Percentiles rank a stretch among this genome's conserved stretches.
Evolutionary conservation across 2,113 vertebrate species (phyloP).

Genomic region (Xiphias gladius): DNA sequence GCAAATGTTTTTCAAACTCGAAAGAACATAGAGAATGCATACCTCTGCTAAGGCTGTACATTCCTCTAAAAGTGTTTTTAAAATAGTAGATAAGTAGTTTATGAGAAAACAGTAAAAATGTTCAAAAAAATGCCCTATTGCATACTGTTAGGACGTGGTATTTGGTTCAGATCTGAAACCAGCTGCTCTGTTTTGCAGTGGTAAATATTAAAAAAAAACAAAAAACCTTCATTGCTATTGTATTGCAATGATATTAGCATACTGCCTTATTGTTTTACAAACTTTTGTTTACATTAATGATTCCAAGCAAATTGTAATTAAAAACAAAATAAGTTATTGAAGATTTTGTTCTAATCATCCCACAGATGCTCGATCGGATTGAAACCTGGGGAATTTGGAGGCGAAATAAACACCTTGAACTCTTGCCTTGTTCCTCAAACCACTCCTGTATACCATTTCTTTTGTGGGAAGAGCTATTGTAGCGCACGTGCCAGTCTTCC

Average conservation of each 20-base stretch:
- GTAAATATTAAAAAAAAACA: neutral
- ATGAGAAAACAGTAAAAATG: neutral
- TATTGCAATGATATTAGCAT: neutral
- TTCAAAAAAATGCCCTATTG: neutral
- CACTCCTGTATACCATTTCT: too few relatives aligned
- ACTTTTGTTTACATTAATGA: too few relatives aligned
- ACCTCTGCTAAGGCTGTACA: neutral
- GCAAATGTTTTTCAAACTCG: constrained; percentile 13
- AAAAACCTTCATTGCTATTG: neutral
- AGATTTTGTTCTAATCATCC: neutral
- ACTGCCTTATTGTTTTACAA: neutral
- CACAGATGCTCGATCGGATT: neutral
- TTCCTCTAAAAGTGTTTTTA: neutral
- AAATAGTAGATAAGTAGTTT: neutral
- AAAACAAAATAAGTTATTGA: too few relatives aligned
- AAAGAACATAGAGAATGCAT: neutral
- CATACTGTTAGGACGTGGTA: neutral
- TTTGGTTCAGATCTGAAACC: constrained; percentile 1
- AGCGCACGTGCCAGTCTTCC: too few relatives aligned
- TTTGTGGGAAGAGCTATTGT: too few relatives aligned
- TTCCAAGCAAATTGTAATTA: too few relatives aligned
- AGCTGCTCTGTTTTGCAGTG: neutral
- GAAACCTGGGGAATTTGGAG: neutral
- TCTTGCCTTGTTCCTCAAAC: too few relatives aligned
- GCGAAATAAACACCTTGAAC: too few relatives aligned